phyloP scores from a whole-genome alignment of 53 echinoderm and acorn worm species.

The Actinopyga echinites region DNA sequence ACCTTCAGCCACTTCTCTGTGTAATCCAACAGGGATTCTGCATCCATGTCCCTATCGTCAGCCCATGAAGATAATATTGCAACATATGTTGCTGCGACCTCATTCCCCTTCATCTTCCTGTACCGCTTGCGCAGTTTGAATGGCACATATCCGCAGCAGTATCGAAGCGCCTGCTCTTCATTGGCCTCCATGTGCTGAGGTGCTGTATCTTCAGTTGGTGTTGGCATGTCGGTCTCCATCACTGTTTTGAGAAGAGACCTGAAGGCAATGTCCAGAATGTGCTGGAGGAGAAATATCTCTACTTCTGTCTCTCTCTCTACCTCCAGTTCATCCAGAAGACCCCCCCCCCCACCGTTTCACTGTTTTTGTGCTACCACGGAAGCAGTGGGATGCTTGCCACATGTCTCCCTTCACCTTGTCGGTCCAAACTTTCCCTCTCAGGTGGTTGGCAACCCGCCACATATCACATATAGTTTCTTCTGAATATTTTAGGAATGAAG shows the following conservation, averaged over 20 bases:
- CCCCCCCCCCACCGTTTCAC: neutral
- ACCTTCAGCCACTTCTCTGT: neutral
- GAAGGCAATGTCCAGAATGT: neutral
- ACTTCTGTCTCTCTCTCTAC: neutral
- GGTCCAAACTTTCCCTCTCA: constrained; percentile 1
- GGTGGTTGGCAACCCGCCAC: neutral
- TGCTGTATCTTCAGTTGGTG: neutral
- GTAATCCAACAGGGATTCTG: constrained; percentile 1
- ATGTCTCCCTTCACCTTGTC: constrained; percentile 7
- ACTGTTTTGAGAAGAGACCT: neutral
- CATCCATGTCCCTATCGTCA: neutral
- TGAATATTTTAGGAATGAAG: neutral
- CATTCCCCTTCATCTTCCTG: neutral
- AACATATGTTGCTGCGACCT: neutral
- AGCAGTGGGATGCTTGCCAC: neutral
- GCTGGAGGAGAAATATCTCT: neutral
- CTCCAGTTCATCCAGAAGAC: neutral
- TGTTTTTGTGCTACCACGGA: neutral
- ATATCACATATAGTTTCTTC: too few relatives aligned
- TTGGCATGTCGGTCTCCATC: neutral
- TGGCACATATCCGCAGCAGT: neutral
- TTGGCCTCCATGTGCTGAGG: neutral
- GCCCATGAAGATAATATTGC: neutral
- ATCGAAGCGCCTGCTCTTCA: neutral
- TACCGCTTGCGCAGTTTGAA: neutral